Conservation (phyloP, 2,888 invertebrate genomes). For the Minunthozetes semirufus region DNA sequence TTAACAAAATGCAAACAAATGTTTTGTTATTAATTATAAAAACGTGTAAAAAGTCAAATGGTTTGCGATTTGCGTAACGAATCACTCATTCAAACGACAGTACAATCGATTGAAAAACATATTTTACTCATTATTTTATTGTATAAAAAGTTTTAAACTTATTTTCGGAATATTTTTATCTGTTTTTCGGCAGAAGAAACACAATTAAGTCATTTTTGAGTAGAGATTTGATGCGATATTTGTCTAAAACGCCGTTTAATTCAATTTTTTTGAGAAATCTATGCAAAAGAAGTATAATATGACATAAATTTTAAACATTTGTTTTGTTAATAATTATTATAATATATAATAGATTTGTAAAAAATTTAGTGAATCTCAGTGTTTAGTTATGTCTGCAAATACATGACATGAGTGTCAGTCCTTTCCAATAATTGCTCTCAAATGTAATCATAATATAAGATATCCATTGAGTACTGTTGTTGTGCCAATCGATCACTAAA, state of each 20-base stretch:
- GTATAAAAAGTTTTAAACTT: not conserved
- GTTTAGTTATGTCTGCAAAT: not conserved
- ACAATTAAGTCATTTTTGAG: not conserved
- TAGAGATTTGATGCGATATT: not conserved
- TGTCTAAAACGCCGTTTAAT: not conserved
- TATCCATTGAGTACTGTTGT: conserved; percentile 20
- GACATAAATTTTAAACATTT: not conserved
- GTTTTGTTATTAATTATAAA: not conserved
- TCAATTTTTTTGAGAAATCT: not conserved
- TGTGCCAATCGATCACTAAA: conserved; percentile 21
- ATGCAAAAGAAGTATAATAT: not conserved
- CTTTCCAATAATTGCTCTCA: not conserved
- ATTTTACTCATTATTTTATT: conserved; percentile 8
- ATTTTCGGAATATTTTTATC: not conserved
- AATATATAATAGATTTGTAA: not conserved
- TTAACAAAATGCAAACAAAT: no score
- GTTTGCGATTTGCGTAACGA: conserved; percentile 4
- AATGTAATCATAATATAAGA: not conserved
- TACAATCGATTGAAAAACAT: conserved; percentile 18
- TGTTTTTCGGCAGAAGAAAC: not conserved
- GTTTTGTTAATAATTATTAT: not conserved
- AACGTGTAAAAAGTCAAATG: not conserved
- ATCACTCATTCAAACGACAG: not conserved
- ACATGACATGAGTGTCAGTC: not conserved
- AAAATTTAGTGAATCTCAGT: conserved; percentile 16